A percentile compares a stretch with the other conserved stretches of the same genome.
phyloP scores from a whole-genome alignment of 1,140 invertebrate genomes.

The Drepana arcuata region DNA sequence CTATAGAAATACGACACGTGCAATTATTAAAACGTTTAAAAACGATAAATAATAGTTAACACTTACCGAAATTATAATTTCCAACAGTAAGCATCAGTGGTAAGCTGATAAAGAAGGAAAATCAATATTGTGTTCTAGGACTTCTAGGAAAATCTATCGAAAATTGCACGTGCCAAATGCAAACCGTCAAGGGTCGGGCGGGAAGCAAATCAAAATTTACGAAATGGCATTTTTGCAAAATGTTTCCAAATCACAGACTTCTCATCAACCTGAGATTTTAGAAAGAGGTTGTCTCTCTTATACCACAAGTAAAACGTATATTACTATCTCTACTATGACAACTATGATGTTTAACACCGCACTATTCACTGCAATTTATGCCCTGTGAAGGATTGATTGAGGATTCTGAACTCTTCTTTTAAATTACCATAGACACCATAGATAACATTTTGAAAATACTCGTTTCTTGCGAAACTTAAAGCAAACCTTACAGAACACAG shows the following conservation, averaged over 20 bases:
- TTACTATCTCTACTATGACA: no score
- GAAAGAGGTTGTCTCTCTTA: no score
- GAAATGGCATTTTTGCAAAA: constrained; percentile 46
- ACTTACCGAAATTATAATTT: constrained; percentile 56
- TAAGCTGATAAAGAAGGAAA: constrained; percentile 27
- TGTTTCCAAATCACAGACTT: constrained; percentile 32
- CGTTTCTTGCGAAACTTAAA: no score
- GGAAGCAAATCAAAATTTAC: constrained; percentile 56
- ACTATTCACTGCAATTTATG: no score
- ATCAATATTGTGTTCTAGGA: constrained; percentile 33
- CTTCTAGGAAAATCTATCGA: constrained; percentile 28
- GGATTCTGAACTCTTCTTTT: no score
- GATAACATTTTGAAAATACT: no score
- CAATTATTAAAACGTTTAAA: constrained; percentile 32
- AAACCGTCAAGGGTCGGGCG: constrained; percentile 63
- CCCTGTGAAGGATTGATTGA: no score
- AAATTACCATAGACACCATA: no score
- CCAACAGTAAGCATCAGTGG: constrained; percentile 55
- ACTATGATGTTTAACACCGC: no score
- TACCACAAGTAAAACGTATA: no score
- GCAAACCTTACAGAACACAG: no score
- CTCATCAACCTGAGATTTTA: no score
- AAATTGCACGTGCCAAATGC: constrained; percentile 68
- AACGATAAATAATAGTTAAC: constrained; percentile 24
- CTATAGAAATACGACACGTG: constrained; percentile 58